Base-by-base conservation (phyloP, 2,113 vertebrate genomes). In the Sinosuthora webbiana region DNA sequence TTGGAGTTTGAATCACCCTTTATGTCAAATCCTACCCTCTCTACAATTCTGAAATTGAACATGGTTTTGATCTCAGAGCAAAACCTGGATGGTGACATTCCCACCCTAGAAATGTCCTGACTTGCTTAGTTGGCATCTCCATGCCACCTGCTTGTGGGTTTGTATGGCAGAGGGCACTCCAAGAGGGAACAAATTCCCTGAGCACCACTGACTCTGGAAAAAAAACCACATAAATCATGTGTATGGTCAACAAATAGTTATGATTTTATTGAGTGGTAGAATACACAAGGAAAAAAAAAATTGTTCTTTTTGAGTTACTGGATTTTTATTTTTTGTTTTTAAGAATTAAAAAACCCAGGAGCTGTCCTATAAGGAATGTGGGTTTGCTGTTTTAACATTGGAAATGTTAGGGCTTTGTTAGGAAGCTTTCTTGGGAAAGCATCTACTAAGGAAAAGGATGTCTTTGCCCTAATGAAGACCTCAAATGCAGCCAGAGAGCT, bases 261-360 rank as follows among this genome's bases (percentile, higher is more conserved):
- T 7, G 69, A 56, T 94, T 97, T 97, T 97, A 97, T 97, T 97
- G 81, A 93, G 77, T 8, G 4, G 60, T 41, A 85, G 63, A 86
- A 74, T 75, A 96, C 93, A 95, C 76, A 74, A 74, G 44, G 23
- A 44, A 83, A 64, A 83, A 45, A 42, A 71, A 42, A n/a, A n/a
- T n/a, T 9, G 21, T 64, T 84, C 80, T 57, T 92, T 86, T 56
- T 56, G 76, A 81, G 77, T 92, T 94, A 88, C 35, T 90, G 63
- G 53, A 62, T 5, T 47, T 75, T 6, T 31, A 39, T 20, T 11
- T 42, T 23, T 30, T 49, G 30, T 44, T 83, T 55, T 63, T 4
- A 79, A 59, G 65, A 88, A 35, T 15, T 17, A 83, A 67, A 67
- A 70, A 73, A 64, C 4, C 9, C 27, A 35, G 68, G 59, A 92